Base-by-base conservation (phyloP, 2,113 vertebrate species). In the Perca flavescens region DNA sequence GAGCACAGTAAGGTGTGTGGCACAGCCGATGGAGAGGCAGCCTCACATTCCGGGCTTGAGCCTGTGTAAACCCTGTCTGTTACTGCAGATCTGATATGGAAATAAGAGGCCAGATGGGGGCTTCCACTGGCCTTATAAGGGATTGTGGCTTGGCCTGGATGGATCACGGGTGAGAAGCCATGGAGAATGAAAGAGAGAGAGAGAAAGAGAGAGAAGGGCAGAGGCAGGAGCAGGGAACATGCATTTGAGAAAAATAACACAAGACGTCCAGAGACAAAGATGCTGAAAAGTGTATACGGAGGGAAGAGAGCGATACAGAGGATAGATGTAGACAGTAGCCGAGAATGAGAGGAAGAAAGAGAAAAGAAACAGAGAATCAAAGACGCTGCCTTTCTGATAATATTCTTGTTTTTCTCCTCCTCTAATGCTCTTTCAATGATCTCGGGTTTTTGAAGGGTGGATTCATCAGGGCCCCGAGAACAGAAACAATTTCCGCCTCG, bases 71-170 rank as follows among this genome's bases (percentile, higher is more conserved):
- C 83, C 87, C 88, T 79, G 88, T 88, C 89, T 89, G 85, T 90
- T 90, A 86, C 84, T 74, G 61, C 71, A 90, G 83, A 93, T 91
- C 90, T 91, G 88, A 94, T 92, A 93, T 91, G 91, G 89, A 92
- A 93, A 93, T 91, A 90, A 66, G 69, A 79, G 85, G 56, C 82
- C 89, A 93, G 91, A 90, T 84, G 90, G 91, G 86, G 86, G 89
- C 91, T 91, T 93, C 84, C 83, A 81, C 47, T 50, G 73, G 91
- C 93, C 89, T 94, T 93, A 91, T 92, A 92, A 86, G 92, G 93
- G 92, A 91, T 91, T 90, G 87, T 9, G 72, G 83, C 74, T 82
- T 79, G 86, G 86, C 90, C 89, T 82, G 84, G 86, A 78, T 70
- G 86, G 89, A 93, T 91, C 86, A 80, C 9, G 83, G 85, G 67